Evolutionary conservation across 2,113 vertebrate species (phyloP).

Genomic region (Eulacestoma nigropectus): DNA sequence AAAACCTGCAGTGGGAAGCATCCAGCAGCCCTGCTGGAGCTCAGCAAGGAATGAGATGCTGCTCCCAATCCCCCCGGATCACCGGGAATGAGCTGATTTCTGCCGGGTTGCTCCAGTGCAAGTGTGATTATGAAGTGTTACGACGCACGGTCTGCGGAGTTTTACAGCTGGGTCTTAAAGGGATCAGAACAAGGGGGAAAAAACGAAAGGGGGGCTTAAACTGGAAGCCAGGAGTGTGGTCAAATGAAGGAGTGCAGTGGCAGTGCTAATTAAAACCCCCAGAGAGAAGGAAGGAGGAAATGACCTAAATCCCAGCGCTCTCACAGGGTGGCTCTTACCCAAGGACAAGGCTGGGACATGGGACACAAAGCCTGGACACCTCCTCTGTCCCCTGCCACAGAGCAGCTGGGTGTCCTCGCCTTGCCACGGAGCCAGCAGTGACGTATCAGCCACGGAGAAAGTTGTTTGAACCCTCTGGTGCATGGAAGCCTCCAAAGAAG

Average conservation of each 20-base stretch:
- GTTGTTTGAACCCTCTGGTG: not conserved
- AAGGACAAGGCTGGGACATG: not conserved
- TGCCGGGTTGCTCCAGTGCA: not conserved
- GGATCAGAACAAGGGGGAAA: not conserved
- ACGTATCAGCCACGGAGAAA: not conserved
- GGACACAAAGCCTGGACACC: not conserved
- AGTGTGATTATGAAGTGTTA: constrained; percentile 44
- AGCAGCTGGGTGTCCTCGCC: not conserved
- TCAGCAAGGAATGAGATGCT: not conserved
- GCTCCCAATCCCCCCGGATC: not conserved
- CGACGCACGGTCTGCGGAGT: not conserved
- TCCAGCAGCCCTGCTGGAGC: not conserved
- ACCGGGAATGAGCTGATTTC: not conserved
- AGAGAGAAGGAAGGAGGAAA: not conserved
- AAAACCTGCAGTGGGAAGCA: accelerated
- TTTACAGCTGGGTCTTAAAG: constrained; percentile 16
- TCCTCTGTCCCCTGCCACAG: not conserved
- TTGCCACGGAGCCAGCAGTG: not conserved
- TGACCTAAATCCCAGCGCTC: not conserved
- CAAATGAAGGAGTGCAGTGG: not conserved
- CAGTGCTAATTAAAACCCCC: not conserved
- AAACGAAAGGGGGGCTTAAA: not conserved
- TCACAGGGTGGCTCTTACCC: not conserved
- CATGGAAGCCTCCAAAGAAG: not conserved
- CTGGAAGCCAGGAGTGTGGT: not conserved